Conservation (phyloP, 2,888 invertebrate species). For the Trachelus troglodyta region DNA sequence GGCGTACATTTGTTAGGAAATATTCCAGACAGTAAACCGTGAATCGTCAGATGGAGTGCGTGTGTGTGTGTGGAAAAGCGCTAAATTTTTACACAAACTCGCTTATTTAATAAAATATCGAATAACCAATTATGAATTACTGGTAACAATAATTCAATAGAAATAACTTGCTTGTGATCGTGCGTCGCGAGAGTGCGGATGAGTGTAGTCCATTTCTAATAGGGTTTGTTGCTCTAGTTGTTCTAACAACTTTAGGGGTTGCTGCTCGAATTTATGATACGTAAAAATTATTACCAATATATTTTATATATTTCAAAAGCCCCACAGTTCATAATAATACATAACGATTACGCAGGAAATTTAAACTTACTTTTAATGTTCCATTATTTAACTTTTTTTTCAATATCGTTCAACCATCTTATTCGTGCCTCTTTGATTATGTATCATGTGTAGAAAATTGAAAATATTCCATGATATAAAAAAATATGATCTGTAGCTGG, state of each 20-base stretch:
- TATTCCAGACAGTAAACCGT: slow-evolving; percentile 6
- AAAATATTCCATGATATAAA: not conserved
- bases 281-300: not conserved
- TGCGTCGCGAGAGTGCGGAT: slow-evolving; percentile 40
- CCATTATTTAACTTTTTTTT: not conserved
- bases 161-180: slow-evolving; percentile 46
- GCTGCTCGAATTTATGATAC: slow-evolving; percentile 35
- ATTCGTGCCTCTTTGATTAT: not conserved
- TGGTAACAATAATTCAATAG: slow-evolving; percentile 6
- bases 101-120: slow-evolving; percentile 55
- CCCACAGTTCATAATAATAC: not conserved
- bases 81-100: slow-evolving; percentile 60
- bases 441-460: not conserved
- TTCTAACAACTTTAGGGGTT: slow-evolving; percentile 34
- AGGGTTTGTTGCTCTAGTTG: slow-evolving; percentile 39
- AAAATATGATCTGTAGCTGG: not conserved
- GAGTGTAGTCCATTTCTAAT: slow-evolving; percentile 33
- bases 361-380: not conserved
- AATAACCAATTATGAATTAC: slow-evolving; percentile 46
- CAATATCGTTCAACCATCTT: not conserved
- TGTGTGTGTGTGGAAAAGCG: slow-evolving; percentile 33
- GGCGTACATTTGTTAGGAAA: not conserved
- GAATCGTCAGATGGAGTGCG: slow-evolving; percentile 3
- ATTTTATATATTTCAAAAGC: not conserved
- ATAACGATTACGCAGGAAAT: not conserved